Percentiles rank a stretch among this genome's conserved stretches.
Evolutionary conservation across 2,888 invertebrate species (phyloP).

Genomic region (Eupithecia tripunctaria): DNA sequence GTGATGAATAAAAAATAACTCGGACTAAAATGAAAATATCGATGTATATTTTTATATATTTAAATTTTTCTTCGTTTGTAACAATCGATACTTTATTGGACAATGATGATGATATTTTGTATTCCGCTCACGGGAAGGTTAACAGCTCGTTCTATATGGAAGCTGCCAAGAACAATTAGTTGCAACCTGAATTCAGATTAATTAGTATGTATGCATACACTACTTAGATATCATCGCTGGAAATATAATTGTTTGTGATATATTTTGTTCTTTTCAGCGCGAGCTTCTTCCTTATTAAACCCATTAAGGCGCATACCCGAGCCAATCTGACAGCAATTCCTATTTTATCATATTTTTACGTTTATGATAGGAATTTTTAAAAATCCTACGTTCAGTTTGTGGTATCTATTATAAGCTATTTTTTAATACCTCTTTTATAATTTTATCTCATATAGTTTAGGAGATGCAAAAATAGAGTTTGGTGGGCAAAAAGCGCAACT

Average conservation of each 20-base stretch:
- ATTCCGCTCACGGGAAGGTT: slow-evolving; percentile 5
- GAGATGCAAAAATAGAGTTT: too few species aligned
- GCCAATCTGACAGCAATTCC: too few species aligned
- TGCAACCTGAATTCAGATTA: slow-evolving; percentile 12
- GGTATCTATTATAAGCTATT: too few species aligned
- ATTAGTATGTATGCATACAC: not conserved
- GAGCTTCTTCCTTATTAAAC: not conserved
- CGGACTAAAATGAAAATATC: not conserved
- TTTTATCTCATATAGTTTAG: too few species aligned
- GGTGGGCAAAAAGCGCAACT: too few species aligned
- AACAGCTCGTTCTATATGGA: slow-evolving; percentile 5
- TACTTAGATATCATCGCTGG: not conserved
- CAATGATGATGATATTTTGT: not conserved
- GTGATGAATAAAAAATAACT: not conserved
- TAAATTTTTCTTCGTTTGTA: not conserved
- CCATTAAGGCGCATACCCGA: too few species aligned
- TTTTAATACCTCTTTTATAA: too few species aligned
- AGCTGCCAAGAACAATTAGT: slow-evolving; percentile 4
- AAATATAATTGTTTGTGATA: not conserved
- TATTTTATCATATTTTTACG: too few species aligned
- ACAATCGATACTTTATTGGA: not conserved
- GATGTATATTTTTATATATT: too few species aligned
- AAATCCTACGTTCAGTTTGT: too few species aligned
- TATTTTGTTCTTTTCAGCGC: not conserved
- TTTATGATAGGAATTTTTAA: too few species aligned